Base-by-base conservation (phyloP, 1,140 invertebrate genomes). In the Tetramorium parvispinum region DNA sequence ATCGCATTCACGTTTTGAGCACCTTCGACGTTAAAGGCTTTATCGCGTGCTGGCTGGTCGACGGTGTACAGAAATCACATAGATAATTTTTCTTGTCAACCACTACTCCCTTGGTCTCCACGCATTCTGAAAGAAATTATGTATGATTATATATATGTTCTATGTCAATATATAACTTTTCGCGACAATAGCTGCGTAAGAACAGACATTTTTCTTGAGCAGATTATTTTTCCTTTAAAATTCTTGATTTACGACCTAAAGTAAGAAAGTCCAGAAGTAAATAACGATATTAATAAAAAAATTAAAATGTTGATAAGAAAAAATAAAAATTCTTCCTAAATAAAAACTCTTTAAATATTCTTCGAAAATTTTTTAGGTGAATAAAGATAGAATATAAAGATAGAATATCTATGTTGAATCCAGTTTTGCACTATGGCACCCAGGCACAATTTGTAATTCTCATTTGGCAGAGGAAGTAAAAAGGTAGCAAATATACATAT, bases 81-180 rank as follows among this genome's bases (percentile, higher is more conserved):
- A 92, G 90, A 89, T 94, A 95, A 91, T 93, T 94, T 93, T 94
- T 94, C 90, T 90, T 92, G 83, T 95, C 94, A 91, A 94, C 91
- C 91, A 57, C 83, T 85, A 87, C 16, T 88, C 90, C 92, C 91
- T 94, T 95, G 93, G 90, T 94, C 93, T 94, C 94, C 94, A 94
- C 94, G 94, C 94, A 95, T 49, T 91, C 94, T 95, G 88, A 63
- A 93, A 91, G 18, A 32, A 7, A 65, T 51, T 18, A 65, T 8
- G 37, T 13, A 85, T 18, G 7, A 21, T 70, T 75, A 75, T 21
- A 59, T 3, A 59, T 21, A 49, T 8, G 11, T 61, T 32, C 11
- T 27, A 37, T 21, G 4, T 10, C 18, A 3, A 53, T n/a, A 53
- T 53, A 53, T 53, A 66, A 24, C 49, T 3, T 79, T 51, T 3